Base-by-base conservation (phyloP, 1,140 invertebrate genomes). In the Spodoptera frugiperda region DNA sequence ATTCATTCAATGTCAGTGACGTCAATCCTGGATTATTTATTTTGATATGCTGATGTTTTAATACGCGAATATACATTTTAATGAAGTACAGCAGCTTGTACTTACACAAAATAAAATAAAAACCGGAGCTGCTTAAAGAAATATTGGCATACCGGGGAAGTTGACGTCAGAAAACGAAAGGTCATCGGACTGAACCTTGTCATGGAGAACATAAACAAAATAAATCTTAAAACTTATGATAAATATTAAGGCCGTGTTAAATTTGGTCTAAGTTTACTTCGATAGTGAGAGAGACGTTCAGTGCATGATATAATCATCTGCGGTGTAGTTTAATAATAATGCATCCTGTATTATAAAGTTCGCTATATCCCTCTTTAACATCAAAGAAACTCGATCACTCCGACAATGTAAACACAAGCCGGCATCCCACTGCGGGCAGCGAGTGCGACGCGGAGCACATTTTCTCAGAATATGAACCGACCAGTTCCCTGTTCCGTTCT, bases 391-490 rank as follows among this genome's bases (percentile, higher is more conserved):
- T 68, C 75, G 76, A 77, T 75, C 71, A 70, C 71, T 65, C 55
- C 33, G 54, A 70, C 57, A 74, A 75, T 63, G 55, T 77, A 80
- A 78, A 78, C 75, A 78, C 77, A 82, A 76, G 71, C 75, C 76
- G 73, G 67, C 72, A 53, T 63, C 81, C 70, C 71, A 68, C 59
- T 11, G 54, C 59, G 70, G 70, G 48, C 53, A 11, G 61, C 67
- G 73, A 75, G 49, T 78, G 59, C 51, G 76, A 78, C 76, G 59
- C 65, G 14, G 33, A 46, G 65, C 65, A 48, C 53, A 57, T 67
- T 55, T 76, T 76, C 74, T 67, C 17, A 65, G 57, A 79, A 79
- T 73, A 67, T 79, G 46, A 75, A 54, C 59, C 25, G 57, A 15
- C 59, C 44, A 54, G 68, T 55, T 73, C 71, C 54, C 72, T 25